Base-by-base conservation (phyloP, 2,797 vertebrate species). In the Otolemur crassicaudatus region DNA sequence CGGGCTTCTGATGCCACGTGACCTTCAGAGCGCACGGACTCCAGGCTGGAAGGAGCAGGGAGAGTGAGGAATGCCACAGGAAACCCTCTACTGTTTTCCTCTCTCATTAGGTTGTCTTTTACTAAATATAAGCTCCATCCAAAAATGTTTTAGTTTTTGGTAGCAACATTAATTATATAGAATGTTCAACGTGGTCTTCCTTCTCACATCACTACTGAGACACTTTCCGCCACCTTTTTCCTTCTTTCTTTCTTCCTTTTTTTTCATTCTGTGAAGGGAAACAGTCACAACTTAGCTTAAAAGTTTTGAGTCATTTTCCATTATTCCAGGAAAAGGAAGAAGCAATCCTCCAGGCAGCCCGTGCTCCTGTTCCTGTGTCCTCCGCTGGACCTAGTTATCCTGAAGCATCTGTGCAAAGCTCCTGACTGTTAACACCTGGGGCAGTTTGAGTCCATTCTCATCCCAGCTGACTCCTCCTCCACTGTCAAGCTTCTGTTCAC, bases 331-430 rank as follows among this genome's bases (percentile, higher is more conserved):
- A 6, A 9, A 75, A 40, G 82, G 72, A 29, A 9, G 46, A 27
- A 34, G 5, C 0, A 27, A 1, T 31, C 27, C 20, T 43, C 65
- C 0, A 0, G 11, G 0, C 1, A 8, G 14, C 22, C 23, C 23
- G 34, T 5, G 0, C 34, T 20, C 49, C 6, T 17, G 8, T 43
- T 31, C 43, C 72, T 85, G 0, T 49, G 27, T 56, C 6, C 4
- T 43, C n/a, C 58, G 3, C 17, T 1, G 4, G 16, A 23, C 72
- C 14, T 29, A 10, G 4, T 13, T 5, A 12, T 13, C 49, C 29
- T 13, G 1, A 19, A 34, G 72, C 17, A 3, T 14, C 72, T 9
- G 58, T 9, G 43, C 29, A 53, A 8, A 63, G 31, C 17, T 77
- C 37, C 72, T 37, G 85, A 40, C 25, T 20, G 29, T 34, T 31